Evolutionary conservation across 1,140 invertebrate genomes (phyloP).

Genomic region (Ips nitidus): DNA sequence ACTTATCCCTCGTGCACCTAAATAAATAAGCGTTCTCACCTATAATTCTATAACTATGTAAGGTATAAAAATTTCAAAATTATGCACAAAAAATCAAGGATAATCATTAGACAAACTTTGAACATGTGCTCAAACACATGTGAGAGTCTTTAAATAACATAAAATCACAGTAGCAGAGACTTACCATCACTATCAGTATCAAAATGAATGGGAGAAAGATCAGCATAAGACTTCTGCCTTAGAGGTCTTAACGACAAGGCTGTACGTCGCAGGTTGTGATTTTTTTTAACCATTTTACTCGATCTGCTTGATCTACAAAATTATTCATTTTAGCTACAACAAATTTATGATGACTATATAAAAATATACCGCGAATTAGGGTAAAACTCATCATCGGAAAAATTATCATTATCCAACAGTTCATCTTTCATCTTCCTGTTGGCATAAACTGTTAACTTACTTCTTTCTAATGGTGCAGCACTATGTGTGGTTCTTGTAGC

Average conservation of each 20-base stretch:
- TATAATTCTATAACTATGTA: background rate
- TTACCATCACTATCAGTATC: constrained; percentile 46
- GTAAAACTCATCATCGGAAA: constrained; percentile 48
- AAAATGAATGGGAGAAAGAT: constrained; percentile 45
- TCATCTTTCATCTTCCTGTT: constrained; percentile 47
- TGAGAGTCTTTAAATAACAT: no score
- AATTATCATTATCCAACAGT: constrained; percentile 44
- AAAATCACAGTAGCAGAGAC: background rate
- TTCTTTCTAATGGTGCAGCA: constrained; percentile 37
- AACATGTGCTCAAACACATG: no score
- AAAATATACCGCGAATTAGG: constrained; percentile 13
- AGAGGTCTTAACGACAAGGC: constrained; percentile 49
- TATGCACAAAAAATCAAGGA: background rate
- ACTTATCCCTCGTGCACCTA: background rate
- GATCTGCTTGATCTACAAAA: constrained; percentile 35
- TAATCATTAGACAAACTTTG: background rate
- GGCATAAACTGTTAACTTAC: constrained; percentile 40
- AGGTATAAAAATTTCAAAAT: background rate
- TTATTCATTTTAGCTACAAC: constrained; percentile 10
- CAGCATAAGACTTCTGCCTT: constrained; percentile 48
- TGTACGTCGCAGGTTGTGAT: constrained; percentile 43
- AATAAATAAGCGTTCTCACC: background rate
- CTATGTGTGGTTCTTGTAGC: constrained; percentile 26
- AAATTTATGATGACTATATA: constrained; percentile 3
- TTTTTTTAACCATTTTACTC: constrained; percentile 36